phyloP scores from a whole-genome alignment of 2,113 vertebrate species.

The Macquaria australasica region DNA sequence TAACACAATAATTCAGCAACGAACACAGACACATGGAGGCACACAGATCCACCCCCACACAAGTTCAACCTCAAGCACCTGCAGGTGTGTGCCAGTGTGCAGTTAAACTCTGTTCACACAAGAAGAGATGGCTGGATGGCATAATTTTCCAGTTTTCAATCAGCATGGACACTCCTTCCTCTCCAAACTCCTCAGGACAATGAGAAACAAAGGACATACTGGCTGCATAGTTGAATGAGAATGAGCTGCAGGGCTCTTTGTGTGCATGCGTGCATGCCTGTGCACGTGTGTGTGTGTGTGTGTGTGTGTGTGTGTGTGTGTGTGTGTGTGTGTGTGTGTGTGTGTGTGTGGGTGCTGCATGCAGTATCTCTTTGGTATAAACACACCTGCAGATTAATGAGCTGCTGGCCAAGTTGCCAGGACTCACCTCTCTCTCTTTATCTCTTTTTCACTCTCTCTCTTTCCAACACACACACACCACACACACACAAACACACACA shows the following conservation, averaged over 20 bases:
- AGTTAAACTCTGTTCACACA: conserved; percentile 14
- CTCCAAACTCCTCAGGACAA: conserved; percentile 68
- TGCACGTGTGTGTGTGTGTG: conserved; percentile 22
- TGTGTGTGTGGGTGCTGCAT: conserved; percentile 1
- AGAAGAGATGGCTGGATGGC: conserved; percentile 3
- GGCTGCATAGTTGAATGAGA: conserved; percentile 63
- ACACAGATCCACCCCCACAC: neutral
- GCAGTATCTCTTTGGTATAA: conserved; percentile 50
- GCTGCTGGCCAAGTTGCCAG: conserved; percentile 57
- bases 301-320: conserved; percentile 12
- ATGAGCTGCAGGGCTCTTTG: conserved; percentile 47
- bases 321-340: conserved; percentile 18
- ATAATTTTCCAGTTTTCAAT: conserved; percentile 43
- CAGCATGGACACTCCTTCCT: conserved; percentile 53
- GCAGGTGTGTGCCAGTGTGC: neutral
- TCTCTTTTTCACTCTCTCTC: conserved; percentile 9
- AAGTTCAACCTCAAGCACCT: neutral
- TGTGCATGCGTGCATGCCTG: conserved; percentile 32
- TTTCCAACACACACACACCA: neutral
- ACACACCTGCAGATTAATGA: conserved; percentile 76
- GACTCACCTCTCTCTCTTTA: conserved; percentile 23
- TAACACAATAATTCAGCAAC: neutral
- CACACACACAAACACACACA: conserved; percentile 17
- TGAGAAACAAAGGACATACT: conserved; percentile 72
- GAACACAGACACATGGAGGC: neutral